These are phyloP conservation scores for Malacoraja senta DNA, from an alignment of 2,797 vertebrate genomes.

Conservation along the genomic window DNA sequence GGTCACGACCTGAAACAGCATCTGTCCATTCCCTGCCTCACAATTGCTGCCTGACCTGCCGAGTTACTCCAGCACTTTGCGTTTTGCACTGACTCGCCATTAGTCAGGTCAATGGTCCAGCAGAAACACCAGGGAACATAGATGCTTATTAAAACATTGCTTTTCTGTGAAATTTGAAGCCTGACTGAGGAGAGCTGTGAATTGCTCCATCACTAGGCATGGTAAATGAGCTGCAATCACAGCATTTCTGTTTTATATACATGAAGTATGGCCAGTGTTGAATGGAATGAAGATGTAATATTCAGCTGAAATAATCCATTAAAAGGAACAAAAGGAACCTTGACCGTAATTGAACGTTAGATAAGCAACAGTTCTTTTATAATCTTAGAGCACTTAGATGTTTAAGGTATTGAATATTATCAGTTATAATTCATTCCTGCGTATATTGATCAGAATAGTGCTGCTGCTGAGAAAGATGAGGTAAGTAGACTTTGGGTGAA, in stretches of 20 bases:
- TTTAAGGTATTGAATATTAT: slow-evolving; percentile 19
- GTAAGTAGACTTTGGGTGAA: background rate
- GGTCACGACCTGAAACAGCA: too few relatives aligned
- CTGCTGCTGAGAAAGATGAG: background rate
- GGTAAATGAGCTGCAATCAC: background rate
- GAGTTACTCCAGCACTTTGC: too few relatives aligned
- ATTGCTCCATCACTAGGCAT: background rate
- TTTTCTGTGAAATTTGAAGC: background rate
- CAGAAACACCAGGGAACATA: background rate
- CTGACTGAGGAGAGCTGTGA: background rate
- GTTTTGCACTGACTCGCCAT: background rate
- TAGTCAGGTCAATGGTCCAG: background rate
- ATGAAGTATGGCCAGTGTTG: background rate
- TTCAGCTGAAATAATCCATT: background rate
- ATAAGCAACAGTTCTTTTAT: background rate
- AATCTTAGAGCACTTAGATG: background rate
- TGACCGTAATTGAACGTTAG: background rate
- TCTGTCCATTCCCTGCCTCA: too few relatives aligned
- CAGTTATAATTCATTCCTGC: background rate
- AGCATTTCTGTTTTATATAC: background rate
- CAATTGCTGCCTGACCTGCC: too few relatives aligned
- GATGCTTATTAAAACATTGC: background rate
- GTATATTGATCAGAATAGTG: background rate
- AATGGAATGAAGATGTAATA: background rate
- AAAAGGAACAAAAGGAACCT: background rate